Evolutionary conservation across 2,113 vertebrate genomes (phyloP).

Genomic region (Tauraco erythrolophus): DNA sequence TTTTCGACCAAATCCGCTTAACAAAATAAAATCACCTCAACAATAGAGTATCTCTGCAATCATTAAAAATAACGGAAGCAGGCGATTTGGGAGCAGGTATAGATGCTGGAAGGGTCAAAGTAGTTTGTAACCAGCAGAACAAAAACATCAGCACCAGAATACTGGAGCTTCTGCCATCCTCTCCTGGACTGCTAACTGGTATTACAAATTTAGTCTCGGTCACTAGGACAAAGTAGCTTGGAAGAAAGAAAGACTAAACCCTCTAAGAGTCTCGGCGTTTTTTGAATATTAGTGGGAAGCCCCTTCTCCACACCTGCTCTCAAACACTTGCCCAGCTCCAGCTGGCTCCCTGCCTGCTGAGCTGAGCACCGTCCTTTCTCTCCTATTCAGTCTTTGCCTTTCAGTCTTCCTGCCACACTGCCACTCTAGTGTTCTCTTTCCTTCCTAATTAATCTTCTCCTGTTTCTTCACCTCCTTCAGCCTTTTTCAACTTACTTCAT

Average conservation of each 20-base stretch:
- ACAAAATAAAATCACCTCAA: slow-evolving; percentile 63
- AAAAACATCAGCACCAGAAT: not conserved
- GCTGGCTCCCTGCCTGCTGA: not conserved
- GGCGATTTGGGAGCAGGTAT: not conserved
- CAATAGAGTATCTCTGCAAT: slow-evolving; percentile 18
- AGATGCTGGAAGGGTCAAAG: not conserved
- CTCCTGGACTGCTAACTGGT: not conserved
- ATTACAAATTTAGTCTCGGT: not conserved
- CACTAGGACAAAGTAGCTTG: not conserved
- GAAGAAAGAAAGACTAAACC: not conserved
- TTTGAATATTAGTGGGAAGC: not conserved
- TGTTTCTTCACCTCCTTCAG: not conserved
- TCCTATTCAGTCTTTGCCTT: not conserved
- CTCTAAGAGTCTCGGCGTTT: not conserved
- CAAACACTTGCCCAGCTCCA: not conserved
- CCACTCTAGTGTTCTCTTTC: not conserved
- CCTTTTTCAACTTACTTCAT: not conserved
- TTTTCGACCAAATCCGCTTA: slow-evolving; percentile 58
- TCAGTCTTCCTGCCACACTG: not conserved
- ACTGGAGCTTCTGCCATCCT: not conserved
- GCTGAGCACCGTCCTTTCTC: not conserved
- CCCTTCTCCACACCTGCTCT: not conserved
- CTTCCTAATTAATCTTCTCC: not conserved
- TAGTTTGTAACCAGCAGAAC: not conserved
- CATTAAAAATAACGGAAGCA: slow-evolving; percentile 1